Evolutionary conservation across 2,888 invertebrate genomes (phyloP), one percentile per base, ranked within the genome.

Genomic region (Agrilus mali): DNA sequence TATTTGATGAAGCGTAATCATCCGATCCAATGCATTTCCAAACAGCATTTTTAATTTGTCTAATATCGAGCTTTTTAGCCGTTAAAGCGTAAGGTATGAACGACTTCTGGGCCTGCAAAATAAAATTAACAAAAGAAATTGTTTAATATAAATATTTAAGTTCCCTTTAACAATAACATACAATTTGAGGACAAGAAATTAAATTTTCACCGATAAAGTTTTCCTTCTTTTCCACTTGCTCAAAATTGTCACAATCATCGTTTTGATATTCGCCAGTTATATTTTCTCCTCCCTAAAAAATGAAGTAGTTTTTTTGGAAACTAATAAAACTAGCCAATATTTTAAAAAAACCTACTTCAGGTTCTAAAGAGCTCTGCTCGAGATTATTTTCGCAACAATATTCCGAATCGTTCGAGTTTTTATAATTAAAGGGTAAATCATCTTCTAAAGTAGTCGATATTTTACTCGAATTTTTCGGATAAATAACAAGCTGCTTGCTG

Each of bases 51-150:
- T 92, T 92, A 36, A 92, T 64, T 58, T 78, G 81, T 56, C 82
- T 84, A 78, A 92, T 89, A 58, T 93, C 87, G 35, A 92, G 78
- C 45, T 82, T 85, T 60, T 92, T 92, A 5, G 92, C 86, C 43
- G 81, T 75, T 65, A 81, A 78, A 5, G 89, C 86, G 63, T 86
- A 90, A 0, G 80, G 77, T 47, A 92, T 82, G 55, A 80, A 75
- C 38, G 81, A 76, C 66, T 82, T 82, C 4, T 76, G 74, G 5
- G 82, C 75, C 81, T 82, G 59, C 36, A 57, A 52, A 22, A 38
- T 27, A 38, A 40, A 39, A 27, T 27, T 27, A 33, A 20, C 32
- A 27, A 15, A n/a, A 15, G 13, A 7, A 15, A 35, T n/a, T 8
- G 7, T 35, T 14, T 16, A 3, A 27, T 27, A 27, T 2, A 10